A percentile compares a stretch with the other conserved stretches of the same genome.
Evolutionary conservation across 2,113 vertebrate genomes (phyloP).

Genomic region (Elaphurus davidianus): DNA sequence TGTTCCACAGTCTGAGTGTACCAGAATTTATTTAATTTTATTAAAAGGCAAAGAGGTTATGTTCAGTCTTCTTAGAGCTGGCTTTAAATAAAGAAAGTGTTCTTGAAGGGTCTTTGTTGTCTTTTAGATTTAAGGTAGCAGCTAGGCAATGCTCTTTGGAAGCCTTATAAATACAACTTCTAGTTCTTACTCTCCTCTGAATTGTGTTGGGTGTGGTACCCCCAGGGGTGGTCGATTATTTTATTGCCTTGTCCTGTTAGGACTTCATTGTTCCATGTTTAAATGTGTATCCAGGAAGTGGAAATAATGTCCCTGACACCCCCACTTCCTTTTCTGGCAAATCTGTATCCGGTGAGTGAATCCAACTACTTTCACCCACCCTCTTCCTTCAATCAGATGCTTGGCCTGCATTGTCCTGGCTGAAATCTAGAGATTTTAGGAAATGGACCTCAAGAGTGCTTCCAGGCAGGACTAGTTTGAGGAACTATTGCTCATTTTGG

Average conservation of each 20-base stretch:
- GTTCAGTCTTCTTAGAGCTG: neutral
- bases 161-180: neutral
- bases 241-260: constrained; percentile 36
- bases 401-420: neutral
- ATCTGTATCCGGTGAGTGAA: constrained; percentile 10
- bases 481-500: neutral
- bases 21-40: neutral
- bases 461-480: neutral
- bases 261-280: constrained; percentile 59
- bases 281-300: constrained; percentile 65
- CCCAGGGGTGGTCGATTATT: neutral
- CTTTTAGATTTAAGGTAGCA: neutral
- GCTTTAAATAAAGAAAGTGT: neutral
- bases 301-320: constrained; percentile 56
- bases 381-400: neutral
- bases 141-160: neutral
- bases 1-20: neutral
- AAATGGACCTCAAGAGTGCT: neutral
- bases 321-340: constrained; percentile 59
- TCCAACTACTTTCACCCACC: constrained; percentile 7
- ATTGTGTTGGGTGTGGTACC: neutral
- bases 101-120: neutral
- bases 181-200: neutral
- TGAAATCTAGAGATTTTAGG: neutral
- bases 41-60: neutral